Conservation (phyloP, 2,113 vertebrate genomes). For the Syngnathoides biaculeatus region DNA sequence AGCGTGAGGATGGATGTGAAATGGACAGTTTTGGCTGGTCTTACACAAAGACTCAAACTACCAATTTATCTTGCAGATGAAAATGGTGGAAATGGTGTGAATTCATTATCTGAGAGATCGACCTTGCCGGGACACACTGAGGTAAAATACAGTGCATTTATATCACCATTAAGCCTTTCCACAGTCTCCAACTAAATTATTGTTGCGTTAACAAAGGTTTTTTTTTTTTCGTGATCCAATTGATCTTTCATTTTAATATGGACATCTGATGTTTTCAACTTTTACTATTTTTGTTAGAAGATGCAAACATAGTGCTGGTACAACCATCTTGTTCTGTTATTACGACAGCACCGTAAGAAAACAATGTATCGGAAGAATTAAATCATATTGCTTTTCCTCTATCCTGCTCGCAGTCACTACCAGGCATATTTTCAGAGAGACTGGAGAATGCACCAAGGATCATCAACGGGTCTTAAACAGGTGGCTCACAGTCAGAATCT, state of each 20-base stretch:
- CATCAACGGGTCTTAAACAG: too few species aligned
- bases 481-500: too few species aligned
- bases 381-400: not conserved
- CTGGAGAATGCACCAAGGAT: not conserved
- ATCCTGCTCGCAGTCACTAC: not conserved
- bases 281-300: not conserved
- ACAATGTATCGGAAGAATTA: not conserved
- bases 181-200: not conserved
- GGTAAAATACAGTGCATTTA: slow-evolving; percentile 42
- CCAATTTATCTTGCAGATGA: slow-evolving; percentile 59
- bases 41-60: not conserved
- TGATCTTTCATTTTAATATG: too few species aligned
- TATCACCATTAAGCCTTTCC: not conserved
- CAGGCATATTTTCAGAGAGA: not conserved
- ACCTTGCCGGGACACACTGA: slow-evolving; percentile 61
- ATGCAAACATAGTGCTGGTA: not conserved
- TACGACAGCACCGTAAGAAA: not conserved
- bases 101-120: slow-evolving; percentile 36
- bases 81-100: slow-evolving; percentile 56
- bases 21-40: not conserved
- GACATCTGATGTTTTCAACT: not conserved
- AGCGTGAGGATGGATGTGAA: not conserved
- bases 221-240: too few species aligned
- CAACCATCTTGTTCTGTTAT: not conserved
- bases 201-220: not conserved